These are phyloP conservation scores for Prionace glauca DNA, from an alignment of 2,797 vertebrate species.

Conservation along the genomic window DNA sequence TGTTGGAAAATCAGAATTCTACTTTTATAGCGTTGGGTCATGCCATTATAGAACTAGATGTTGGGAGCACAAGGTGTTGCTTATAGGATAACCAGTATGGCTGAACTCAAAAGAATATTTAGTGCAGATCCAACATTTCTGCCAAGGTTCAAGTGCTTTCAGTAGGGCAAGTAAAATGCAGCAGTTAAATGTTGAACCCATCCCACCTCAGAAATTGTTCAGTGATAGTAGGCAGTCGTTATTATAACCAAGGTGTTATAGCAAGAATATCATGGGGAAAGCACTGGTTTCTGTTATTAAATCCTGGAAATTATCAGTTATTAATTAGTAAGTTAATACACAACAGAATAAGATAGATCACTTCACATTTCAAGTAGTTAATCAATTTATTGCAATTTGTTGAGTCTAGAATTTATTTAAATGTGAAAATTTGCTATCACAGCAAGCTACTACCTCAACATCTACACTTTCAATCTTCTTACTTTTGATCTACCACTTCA, in stretches of 20 bases:
- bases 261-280: background rate
- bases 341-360: background rate
- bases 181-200: background rate
- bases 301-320: background rate
- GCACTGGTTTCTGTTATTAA: background rate
- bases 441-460: background rate
- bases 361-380: constrained; percentile 11
- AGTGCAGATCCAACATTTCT: background rate
- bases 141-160: background rate
- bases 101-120: background rate
- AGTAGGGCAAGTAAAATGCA: background rate
- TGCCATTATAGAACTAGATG: background rate
- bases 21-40: background rate
- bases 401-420: constrained; percentile 22
- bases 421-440: background rate
- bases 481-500: background rate
- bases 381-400: constrained; percentile 29
- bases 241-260: background rate
- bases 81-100: background rate
- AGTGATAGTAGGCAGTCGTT: background rate
- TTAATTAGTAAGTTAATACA: background rate
- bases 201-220: background rate
- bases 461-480: background rate
- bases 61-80: background rate
- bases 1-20: background rate